These are phyloP conservation scores for Drosophila athabasca DNA, from an alignment of 1,140 invertebrate genomes.

Conservation along the genomic window DNA sequence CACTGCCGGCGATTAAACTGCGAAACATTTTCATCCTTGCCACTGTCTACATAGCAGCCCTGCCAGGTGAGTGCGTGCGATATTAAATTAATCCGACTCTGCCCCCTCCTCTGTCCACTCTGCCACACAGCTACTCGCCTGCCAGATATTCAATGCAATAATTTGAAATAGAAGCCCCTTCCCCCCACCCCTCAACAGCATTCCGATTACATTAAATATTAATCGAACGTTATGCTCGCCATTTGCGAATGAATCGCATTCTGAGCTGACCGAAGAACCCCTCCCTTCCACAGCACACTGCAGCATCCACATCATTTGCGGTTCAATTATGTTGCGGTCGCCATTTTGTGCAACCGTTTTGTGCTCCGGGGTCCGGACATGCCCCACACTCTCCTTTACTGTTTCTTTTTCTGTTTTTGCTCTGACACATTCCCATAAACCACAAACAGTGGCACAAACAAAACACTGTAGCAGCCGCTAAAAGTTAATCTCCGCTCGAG, in stretches of 20 bases:
- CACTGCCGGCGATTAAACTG: constrained; percentile 37
- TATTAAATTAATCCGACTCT: not conserved
- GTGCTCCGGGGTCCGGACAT: constrained; percentile 11
- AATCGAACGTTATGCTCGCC: constrained; percentile 7
- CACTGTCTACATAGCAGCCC: constrained; percentile 49
- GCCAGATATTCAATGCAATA: not conserved
- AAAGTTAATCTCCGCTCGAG: not conserved
- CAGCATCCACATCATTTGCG: constrained; percentile 46
- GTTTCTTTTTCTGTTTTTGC: constrained; percentile 1
- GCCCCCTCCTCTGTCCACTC: too few species aligned
- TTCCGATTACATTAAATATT: constrained; percentile 24
- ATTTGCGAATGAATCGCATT: not conserved
- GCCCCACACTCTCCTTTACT: not conserved
- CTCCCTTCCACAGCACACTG: constrained; percentile 9
- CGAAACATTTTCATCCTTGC: constrained; percentile 46
- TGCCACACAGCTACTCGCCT: not conserved
- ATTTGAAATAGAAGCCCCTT: not conserved
- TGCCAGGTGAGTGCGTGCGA: constrained; percentile 62
- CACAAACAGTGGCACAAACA: constrained; percentile 5
- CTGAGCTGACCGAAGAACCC: not conserved
- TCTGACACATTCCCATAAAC: constrained; percentile 31
- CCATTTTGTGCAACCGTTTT: constrained; percentile 26
- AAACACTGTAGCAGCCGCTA: not conserved
- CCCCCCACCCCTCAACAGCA: not conserved
- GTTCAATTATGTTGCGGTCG: constrained; percentile 56